Evolutionary conservation across 1,140 invertebrate species (phyloP).

Genomic region (Aleiodes sp.): DNA sequence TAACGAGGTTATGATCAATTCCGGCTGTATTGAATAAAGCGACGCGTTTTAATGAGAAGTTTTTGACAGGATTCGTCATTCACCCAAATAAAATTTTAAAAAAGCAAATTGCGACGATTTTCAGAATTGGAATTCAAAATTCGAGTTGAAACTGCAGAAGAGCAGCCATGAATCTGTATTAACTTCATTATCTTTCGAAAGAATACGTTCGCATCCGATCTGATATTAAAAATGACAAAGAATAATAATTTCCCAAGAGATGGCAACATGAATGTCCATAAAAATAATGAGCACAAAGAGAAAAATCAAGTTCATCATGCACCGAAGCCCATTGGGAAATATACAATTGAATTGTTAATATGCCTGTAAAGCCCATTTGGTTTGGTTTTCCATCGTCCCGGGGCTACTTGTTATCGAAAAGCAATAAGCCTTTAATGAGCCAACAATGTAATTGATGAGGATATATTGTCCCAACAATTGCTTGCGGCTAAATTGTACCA

Average conservation of each 20-base stretch:
- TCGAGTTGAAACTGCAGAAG: no score
- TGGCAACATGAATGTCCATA: neutral
- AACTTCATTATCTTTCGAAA: neutral
- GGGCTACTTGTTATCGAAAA: slow-evolving; percentile 29
- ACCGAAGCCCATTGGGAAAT: slow-evolving; percentile 42
- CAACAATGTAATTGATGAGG: slow-evolving; percentile 13
- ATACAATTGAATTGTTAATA: slow-evolving; percentile 53
- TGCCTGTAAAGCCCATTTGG: slow-evolving; percentile 27
- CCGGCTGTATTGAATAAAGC: no score
- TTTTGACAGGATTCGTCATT: no score
- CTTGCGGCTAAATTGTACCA: neutral
- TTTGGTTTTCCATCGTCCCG: neutral
- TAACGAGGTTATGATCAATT: no score
- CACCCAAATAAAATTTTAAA: no score
- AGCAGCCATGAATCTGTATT: neutral
- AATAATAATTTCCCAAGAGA: slow-evolving; percentile 14
- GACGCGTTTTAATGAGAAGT: no score
- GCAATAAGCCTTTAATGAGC: slow-evolving; percentile 28
- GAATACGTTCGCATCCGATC: neutral
- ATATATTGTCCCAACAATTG: neutral
- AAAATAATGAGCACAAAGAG: slow-evolving; percentile 30
- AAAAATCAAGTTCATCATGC: slow-evolving; percentile 25
- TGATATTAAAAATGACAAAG: slow-evolving; percentile 24
- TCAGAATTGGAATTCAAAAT: no score
- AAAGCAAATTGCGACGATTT: no score